A percentile compares a stretch with the other conserved stretches of the same genome.
These are phyloP conservation scores for Salpingus planirostris DNA, from an alignment of 2,888 invertebrate species.

Conservation along the genomic window DNA sequence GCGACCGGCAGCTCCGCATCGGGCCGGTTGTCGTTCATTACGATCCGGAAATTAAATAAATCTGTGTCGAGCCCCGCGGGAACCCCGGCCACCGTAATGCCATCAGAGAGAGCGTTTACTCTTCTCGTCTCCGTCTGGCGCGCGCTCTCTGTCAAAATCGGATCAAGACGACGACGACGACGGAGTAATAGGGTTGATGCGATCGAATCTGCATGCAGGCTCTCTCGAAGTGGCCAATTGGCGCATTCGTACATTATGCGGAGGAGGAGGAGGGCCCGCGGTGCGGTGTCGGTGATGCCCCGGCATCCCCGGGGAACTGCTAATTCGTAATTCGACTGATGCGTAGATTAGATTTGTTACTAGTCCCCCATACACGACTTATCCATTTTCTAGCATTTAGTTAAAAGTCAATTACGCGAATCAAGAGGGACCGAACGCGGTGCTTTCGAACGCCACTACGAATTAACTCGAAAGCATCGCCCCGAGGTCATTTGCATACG, in stretches of 20 bases:
- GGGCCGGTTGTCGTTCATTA: constrained; percentile 30
- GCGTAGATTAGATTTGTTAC: constrained; percentile 40
- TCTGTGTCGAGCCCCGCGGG: constrained; percentile 26
- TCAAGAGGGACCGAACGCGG: constrained; percentile 21
- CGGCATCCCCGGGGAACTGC: constrained; percentile 32
- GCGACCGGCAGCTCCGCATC: no score
- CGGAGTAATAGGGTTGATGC: constrained; percentile 15
- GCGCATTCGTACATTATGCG: constrained; percentile 38
- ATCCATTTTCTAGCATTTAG: constrained; percentile 44
- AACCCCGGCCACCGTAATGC: no score
- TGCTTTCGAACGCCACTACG: constrained; percentile 20
- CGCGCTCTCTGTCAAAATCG: constrained; percentile 36
- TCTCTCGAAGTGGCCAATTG: constrained; percentile 40
- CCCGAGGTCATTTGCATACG: constrained; percentile 30
- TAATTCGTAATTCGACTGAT: constrained; percentile 41
- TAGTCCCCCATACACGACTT: constrained; percentile 38
- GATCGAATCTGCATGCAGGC: constrained; percentile 30
- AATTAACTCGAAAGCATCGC: constrained; percentile 26
- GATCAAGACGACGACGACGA: constrained; percentile 27
- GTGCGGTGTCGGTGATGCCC: no score
- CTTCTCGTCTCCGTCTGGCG: no score
- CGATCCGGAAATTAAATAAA: constrained; percentile 36
- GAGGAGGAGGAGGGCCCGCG: constrained; percentile 18
- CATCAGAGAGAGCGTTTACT: no score
- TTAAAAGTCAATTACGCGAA: constrained; percentile 42